Base-by-base conservation (phyloP, 2,888 invertebrate genomes). In the Mesorhabditis spiculigera region DNA sequence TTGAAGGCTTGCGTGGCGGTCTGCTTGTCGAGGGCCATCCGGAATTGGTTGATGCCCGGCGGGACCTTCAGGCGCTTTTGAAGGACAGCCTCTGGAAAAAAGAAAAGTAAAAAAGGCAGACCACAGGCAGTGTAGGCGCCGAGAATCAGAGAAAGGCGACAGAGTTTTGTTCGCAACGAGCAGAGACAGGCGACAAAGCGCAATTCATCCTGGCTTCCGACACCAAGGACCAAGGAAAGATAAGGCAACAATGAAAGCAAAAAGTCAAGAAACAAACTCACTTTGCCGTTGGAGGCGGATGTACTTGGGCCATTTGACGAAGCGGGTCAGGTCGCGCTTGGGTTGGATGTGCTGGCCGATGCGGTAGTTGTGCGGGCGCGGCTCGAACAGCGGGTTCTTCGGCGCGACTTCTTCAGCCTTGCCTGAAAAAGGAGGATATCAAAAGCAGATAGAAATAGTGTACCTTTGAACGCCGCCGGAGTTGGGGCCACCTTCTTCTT, bases 231-330 rank as follows among this genome's bases (percentile, higher is more conserved):
- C n/a, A n/a, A 28, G 28, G 28, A 28, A 28, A 28, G 28, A 28
- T 28, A 28, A 28, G 28, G 28, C 1, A 28, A 28, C n/a, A n/a
- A 28, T 28, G 28, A 28, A 28, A 28, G 28, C 28, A 28, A 28
- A n/a, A 28, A 28, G n/a, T n/a, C n/a, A n/a, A n/a, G n/a, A n/a
- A 28, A 28, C 28, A 28, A 28, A 28, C 28, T 50, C n/a, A 50
- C 58, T 93, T 87, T 98, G 97, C 63, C 98, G 91, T 89, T 98
- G 98, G 80, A 98, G n/a, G 81, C 96, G 92, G 87, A 99, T 94
- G 89, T 99, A 98, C 88, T 95, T 95, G 81, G 98, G 98, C 98
- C 98, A 99, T 91, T 91, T 91, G 69, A 98, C 97, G 87, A 98
- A 99, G 77, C 98, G 91, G 81, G 94, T 95, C 81, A 99, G 89